Evolutionary conservation across 2,888 invertebrate species (phyloP).

Genomic region (Apamea anceps): DNA sequence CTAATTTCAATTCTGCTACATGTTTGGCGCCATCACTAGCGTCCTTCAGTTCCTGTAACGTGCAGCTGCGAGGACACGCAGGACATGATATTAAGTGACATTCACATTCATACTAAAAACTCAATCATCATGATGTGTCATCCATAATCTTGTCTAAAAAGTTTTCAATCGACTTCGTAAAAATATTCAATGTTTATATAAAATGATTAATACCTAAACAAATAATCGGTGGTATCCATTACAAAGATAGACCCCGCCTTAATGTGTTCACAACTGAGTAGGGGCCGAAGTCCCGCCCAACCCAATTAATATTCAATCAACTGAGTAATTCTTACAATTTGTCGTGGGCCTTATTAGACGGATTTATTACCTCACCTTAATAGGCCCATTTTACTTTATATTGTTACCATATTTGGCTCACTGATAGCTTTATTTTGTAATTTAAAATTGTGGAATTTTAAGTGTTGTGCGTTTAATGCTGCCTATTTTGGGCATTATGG

Average conservation of each 20-base stretch:
- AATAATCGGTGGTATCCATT: constrained; percentile 14
- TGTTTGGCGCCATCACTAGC: too few relatives aligned
- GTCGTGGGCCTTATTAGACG: constrained; percentile 75
- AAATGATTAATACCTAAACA: constrained; percentile 7
- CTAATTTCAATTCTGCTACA: too few relatives aligned
- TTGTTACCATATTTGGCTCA: constrained; percentile 67
- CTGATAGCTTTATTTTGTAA: constrained; percentile 71
- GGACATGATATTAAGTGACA: background rate
- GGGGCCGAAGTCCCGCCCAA: constrained; percentile 54
- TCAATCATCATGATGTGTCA: background rate
- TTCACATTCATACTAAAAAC: background rate
- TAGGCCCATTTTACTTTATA: constrained; percentile 71
- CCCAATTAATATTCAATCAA: constrained; percentile 77
- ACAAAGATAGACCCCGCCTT: constrained; percentile 46
- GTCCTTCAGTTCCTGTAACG: too few relatives aligned
- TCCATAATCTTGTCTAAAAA: background rate
- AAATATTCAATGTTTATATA: background rate
- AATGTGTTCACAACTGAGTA: background rate
- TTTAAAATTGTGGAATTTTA: constrained; percentile 60
- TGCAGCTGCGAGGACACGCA: background rate
- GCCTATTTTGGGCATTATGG: constrained; percentile 30
- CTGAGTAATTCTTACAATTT: constrained; percentile 80
- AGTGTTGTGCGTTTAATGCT: constrained; percentile 29
- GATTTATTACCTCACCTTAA: constrained; percentile 77
- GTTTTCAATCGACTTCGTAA: background rate